A percentile compares a stretch with the other conserved stretches of the same genome.
Evolutionary conservation across 2,797 vertebrate genomes (phyloP).

Genomic region (Hoplostethus atlanticus): DNA sequence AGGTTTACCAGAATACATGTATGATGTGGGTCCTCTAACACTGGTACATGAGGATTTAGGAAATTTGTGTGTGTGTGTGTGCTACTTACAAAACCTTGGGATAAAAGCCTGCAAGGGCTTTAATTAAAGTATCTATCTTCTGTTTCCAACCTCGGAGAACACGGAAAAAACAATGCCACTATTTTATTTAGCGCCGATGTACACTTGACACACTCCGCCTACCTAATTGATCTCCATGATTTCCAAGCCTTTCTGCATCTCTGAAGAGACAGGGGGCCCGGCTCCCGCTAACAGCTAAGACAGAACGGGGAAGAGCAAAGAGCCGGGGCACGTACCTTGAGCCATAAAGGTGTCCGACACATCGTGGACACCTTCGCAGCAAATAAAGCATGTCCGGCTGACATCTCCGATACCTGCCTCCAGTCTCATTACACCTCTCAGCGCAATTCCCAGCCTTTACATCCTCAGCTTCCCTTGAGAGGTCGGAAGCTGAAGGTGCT

Average conservation of each 20-base stretch:
- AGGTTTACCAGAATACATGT: neutral
- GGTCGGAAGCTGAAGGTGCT: neutral
- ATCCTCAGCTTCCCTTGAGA: too few relatives aligned
- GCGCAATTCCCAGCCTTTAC: too few relatives aligned
- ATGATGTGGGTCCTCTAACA: neutral
- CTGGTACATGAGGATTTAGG: neutral
- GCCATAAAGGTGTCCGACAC: too few relatives aligned
- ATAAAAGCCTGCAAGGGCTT: conserved; percentile 1
- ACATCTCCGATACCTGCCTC: too few relatives aligned
- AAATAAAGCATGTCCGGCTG: too few relatives aligned
- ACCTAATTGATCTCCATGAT: neutral
- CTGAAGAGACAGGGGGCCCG: neutral
- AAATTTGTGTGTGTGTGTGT: neutral
- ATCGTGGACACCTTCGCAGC: too few relatives aligned
- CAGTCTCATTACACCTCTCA: too few relatives aligned
- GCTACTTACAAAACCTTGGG: neutral
- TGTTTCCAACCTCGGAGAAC: neutral
- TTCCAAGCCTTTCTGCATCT: neutral
- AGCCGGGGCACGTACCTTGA: neutral
- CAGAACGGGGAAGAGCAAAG: neutral
- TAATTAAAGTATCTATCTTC: neutral
- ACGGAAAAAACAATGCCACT: neutral
- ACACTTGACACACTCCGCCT: conserved; percentile 1
- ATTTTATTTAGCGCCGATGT: neutral
- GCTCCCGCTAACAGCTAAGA: neutral